Evolutionary conservation across 1,140 invertebrate species (phyloP).

Genomic region (Phthorimaea operculella): DNA sequence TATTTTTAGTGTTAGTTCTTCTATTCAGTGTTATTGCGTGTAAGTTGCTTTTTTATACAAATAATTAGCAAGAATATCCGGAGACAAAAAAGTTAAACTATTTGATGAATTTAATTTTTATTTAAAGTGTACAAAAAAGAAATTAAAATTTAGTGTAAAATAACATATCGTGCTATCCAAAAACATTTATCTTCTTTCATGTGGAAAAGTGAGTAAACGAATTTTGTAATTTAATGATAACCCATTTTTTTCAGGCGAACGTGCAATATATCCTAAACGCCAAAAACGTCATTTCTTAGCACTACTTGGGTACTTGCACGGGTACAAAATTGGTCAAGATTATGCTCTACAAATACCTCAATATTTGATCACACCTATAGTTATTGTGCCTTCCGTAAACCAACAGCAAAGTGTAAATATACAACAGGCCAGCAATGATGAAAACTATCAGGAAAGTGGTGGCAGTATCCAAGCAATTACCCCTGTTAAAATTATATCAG

Average conservation of each 20-base stretch:
- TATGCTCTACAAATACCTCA: conserved; percentile 23
- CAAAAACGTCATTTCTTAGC: conserved; percentile 8
- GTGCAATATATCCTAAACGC: background rate
- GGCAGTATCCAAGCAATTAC: background rate
- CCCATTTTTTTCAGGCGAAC: conserved; percentile 11
- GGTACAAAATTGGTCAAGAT: conserved; percentile 28
- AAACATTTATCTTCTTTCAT: too few relatives aligned
- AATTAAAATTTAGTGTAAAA: too few relatives aligned
- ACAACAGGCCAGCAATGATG: conserved; percentile 14
- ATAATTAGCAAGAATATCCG: too few relatives aligned
- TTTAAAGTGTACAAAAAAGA: too few relatives aligned
- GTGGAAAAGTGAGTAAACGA: too few relatives aligned
- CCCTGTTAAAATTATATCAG: background rate
- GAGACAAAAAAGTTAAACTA: too few relatives aligned
- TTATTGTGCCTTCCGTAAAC: conserved; percentile 34
- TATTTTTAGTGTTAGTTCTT: conserved; percentile 12
- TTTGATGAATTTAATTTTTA: too few relatives aligned
- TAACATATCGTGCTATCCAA: too few relatives aligned
- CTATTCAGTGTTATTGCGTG: conserved; percentile 11
- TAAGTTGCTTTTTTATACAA: conserved; percentile 15
- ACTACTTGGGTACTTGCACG: conserved; percentile 25
- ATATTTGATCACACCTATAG: conserved; percentile 31
- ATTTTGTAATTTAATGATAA: too few relatives aligned
- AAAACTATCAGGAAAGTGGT: conserved; percentile 12
- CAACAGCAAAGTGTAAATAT: conserved; percentile 30